Evolutionary conservation across 1,140 invertebrate species (phyloP), one percentile per base, ranked within the genome.

Genomic region (Drosophila tristis): DNA sequence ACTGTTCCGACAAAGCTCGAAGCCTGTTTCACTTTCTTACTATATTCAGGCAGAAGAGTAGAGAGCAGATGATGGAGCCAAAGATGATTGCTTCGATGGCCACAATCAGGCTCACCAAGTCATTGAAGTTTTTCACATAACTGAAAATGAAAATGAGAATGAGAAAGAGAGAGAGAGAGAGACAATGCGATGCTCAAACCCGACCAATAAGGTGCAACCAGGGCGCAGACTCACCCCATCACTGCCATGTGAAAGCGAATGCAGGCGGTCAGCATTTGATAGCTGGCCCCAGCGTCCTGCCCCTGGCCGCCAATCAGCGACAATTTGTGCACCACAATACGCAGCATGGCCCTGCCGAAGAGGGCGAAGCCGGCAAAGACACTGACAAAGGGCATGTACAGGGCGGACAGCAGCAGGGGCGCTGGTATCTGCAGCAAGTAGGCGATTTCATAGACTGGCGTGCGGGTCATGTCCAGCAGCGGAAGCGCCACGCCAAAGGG

Each of bases 311-410:
- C 60, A 53, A 80, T 89, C 23, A 56, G 57, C 1, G 15, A 13
- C 63, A 89, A 45, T 49, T 68, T 68, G 49, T 80, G 56, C 43
- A 66, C 75, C 62, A 92, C 42, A 49, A 92, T 89, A 42, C 76
- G 70, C 2, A 92, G 65, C 60, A 86, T 65, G 5, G 82, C 73
- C 25, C 76, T 78, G 2, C 85, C 91, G 25, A 92, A 92, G 71
- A 91, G 79, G 20, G 90, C 77, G 57, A 91, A 78, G 4, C 85
- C 75, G 11, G 75, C 91, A 47, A 92, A 91, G 15, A 91, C 65
- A 59, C 76, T 91, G 5, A 91, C 82, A 64, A 90, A 92, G 2
- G 91, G 89, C 91, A 92, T 91, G 45, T 92, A 92, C 81, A 92
- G 74, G 48, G 74, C 55, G 8, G 73, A 74, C 13, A 92, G 57